Evolutionary conservation across 2,797 vertebrate species (phyloP).

Genomic region (Cyprinella venusta): DNA sequence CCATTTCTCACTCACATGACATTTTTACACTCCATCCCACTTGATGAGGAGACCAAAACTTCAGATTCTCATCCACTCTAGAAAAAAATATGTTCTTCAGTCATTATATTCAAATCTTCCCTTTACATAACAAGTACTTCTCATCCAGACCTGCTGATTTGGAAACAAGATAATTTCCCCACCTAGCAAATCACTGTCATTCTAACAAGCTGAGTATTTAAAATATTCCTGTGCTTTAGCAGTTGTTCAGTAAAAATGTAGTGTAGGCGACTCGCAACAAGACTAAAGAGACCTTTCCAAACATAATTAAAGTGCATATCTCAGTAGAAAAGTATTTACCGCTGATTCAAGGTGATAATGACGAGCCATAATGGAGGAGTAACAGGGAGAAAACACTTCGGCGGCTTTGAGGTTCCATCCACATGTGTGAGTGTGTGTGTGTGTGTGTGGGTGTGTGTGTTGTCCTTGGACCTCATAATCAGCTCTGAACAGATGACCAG

Average conservation of each 20-base stretch:
- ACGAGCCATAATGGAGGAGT: conserved; percentile 1
- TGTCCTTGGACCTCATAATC: conserved; percentile 36
- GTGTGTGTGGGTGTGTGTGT: background rate
- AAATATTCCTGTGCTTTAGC: background rate
- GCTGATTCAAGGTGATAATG: conserved; percentile 24
- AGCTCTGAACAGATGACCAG: conserved; percentile 29
- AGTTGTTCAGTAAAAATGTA: background rate
- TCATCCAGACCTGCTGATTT: conserved; percentile 7
- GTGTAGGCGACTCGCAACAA: background rate
- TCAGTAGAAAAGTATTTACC: conserved; percentile 24
- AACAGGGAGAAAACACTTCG: background rate
- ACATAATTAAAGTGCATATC: conserved; percentile 19
- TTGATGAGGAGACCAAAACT: background rate
- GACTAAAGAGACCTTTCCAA: conserved; percentile 21
- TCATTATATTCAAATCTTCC: conserved; percentile 25
- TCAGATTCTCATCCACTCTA: conserved; percentile 12
- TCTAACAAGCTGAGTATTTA: conserved; percentile 17
- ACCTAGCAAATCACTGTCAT: conserved; percentile 11
- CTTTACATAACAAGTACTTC: conserved; percentile 14
- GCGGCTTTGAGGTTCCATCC: background rate
- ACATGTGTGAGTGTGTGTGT: background rate
- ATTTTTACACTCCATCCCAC: background rate
- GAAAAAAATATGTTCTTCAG: background rate
- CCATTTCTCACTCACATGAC: background rate
- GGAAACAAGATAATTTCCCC: conserved; percentile 17